Evolutionary conservation across 2,888 invertebrate genomes (phyloP), one percentile per base, ranked within the genome.

Genomic region (Metalampra italica): DNA sequence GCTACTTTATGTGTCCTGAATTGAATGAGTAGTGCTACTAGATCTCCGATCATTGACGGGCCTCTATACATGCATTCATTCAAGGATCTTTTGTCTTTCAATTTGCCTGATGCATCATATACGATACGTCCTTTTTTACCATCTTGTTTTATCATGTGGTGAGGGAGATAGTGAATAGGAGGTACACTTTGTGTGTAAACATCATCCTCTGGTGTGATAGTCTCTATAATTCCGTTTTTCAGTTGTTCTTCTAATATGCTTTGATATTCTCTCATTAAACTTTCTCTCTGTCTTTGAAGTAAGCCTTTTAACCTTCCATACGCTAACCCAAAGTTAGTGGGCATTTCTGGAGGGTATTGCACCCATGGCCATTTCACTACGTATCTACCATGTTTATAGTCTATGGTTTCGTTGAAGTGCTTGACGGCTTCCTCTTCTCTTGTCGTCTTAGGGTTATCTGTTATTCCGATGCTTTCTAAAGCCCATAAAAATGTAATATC

Each of bases 351-450:
- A 12, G 53, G 58, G 29, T 50, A 47, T n/a, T 53, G 40, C 3
- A 34, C 47, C 53, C 54, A 58, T 1, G 52, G 52, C 52, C 52
- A 52, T 11, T 42, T 49, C 0, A 55, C 52, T 1, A 40, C 11
- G 30, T 55, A 52, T 38, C 52, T 42, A 0, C 14, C 9, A 29
- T 50, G 14, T 5, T 37, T 15, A 29, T 34, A 41, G 22, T 42
- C 5, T 3, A 9, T 12, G 0, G 40, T 15, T 9, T 46, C 34
- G 12, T 41, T 41, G 32, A 46, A 46, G 11, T 41, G 9, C 12
- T 12, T 32, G 0, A 46, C 32, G 2, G 46, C 34, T 22, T 46
- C 46, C 12, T 41, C 46, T 12, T 46, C 46, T 9, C 46, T 13
- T 2, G 34, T 37, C 0, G 34, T 14, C 11, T 50, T 45, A 9